phyloP scores from a whole-genome alignment of 2,113 vertebrate genomes.

The Coptodon rendalli region DNA sequence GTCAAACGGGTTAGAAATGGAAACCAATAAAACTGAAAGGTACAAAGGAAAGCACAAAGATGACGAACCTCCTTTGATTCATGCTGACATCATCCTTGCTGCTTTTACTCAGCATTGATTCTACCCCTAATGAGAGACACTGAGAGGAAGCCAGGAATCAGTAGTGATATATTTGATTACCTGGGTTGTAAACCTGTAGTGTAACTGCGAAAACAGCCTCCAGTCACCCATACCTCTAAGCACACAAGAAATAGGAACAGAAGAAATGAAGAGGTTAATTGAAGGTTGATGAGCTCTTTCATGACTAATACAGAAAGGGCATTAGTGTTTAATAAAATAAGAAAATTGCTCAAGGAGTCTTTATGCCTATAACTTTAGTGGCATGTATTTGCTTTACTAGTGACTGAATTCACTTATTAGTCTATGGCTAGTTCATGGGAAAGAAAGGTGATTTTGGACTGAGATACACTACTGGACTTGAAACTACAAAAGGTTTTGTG shows the following conservation, averaged over 20 bases:
- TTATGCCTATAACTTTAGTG: not conserved
- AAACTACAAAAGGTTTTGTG: not conserved
- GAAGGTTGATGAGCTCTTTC: slow-evolving; percentile 43
- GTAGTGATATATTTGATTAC: slow-evolving; percentile 39
- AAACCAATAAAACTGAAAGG: not conserved
- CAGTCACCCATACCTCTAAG: not conserved
- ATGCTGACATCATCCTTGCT: not conserved
- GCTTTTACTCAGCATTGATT: not conserved
- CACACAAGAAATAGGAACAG: not conserved
- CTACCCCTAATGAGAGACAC: not conserved
- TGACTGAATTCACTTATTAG: not conserved
- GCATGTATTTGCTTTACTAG: not conserved
- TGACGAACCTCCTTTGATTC: not conserved
- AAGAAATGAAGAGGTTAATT: slow-evolving; percentile 45
- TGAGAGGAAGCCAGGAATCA: slow-evolving; percentile 28
- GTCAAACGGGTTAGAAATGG: not conserved
- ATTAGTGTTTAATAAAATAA: slow-evolving; percentile 38
- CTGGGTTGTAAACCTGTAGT: not conserved
- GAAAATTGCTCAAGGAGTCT: not conserved
- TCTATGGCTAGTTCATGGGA: not conserved
- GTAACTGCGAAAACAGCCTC: slow-evolving; percentile 1
- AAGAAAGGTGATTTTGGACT: not conserved
- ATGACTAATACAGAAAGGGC: slow-evolving; percentile 1
- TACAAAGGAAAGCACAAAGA: not conserved
- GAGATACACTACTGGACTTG: not conserved